Evolutionary conservation across 2,113 vertebrate species (phyloP).

Genomic region (Percopsis transmontana): DNA sequence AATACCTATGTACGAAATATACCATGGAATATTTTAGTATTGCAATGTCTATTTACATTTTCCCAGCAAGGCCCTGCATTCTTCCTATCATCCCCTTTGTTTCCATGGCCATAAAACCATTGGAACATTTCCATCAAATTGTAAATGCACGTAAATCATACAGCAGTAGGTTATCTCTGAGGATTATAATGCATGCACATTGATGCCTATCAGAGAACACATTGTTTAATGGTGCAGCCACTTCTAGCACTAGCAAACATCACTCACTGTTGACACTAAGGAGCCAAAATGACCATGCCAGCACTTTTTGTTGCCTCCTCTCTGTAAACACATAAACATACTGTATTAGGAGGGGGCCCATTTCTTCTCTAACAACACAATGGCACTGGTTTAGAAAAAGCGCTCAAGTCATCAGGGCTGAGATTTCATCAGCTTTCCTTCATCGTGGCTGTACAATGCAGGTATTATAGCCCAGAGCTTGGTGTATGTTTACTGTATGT

Average conservation of each 20-base stretch:
- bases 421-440: conserved; percentile 35
- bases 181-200: not conserved
- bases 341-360: conserved; percentile 39
- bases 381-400: conserved; percentile 44
- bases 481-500: conserved; percentile 1
- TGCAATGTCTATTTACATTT: no score
- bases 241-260: conserved; percentile 36
- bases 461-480: not conserved
- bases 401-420: conserved; percentile 30
- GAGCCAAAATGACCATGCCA: conserved; percentile 47
- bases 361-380: conserved; percentile 51
- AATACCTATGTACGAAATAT: no score
- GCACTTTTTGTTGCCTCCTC: conserved; percentile 42
- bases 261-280: conserved; percentile 51
- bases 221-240: conserved; percentile 42
- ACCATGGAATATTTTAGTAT: no score
- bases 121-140: not conserved
- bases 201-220: conserved; percentile 10
- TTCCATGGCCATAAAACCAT: not conserved
- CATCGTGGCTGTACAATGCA: not conserved
- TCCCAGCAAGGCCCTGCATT: no score
- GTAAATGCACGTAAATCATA: not conserved
- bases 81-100: no score
- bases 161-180: conserved; percentile 6
- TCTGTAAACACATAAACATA: conserved; percentile 48